These are phyloP conservation scores for Malthinus flaveolus DNA, from an alignment of 2,888 invertebrate species.

Conservation along the genomic window DNA sequence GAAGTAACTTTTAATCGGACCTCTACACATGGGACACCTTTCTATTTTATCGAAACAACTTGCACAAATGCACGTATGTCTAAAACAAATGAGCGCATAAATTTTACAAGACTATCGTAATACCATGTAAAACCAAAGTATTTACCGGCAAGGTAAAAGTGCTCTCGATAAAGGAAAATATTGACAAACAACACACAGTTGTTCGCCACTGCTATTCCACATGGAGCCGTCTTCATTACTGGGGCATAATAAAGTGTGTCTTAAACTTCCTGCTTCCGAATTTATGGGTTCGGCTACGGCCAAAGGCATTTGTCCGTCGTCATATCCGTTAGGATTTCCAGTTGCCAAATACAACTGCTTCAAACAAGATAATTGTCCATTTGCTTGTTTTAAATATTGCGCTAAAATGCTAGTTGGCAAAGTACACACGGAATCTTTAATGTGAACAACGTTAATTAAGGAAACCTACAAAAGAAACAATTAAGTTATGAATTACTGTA, in stretches of 20 bases:
- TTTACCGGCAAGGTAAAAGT: slow-evolving; percentile 72
- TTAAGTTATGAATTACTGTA: too few species aligned
- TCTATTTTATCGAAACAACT: slow-evolving; percentile 79
- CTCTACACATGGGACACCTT: slow-evolving; percentile 86
- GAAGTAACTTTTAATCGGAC: slow-evolving; percentile 81
- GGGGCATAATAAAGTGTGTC: slow-evolving; percentile 49
- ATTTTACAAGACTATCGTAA: not conserved
- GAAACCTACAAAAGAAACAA: slow-evolving; percentile 67
- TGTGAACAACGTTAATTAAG: slow-evolving; percentile 79
- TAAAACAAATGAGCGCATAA: slow-evolving; percentile 37
- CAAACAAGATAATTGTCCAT: slow-evolving; percentile 78
- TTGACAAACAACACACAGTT: slow-evolving; percentile 82
- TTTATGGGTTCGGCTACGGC: slow-evolving; percentile 61
- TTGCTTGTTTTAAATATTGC: slow-evolving; percentile 84
- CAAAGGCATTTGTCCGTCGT: slow-evolving; percentile 57
- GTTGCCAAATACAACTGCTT: slow-evolving; percentile 82
- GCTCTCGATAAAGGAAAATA: slow-evolving; percentile 76
- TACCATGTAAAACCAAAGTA: not conserved
- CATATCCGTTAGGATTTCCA: slow-evolving; percentile 64
- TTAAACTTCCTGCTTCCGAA: slow-evolving; percentile 50
- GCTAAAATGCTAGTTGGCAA: slow-evolving; percentile 80
- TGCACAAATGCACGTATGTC: slow-evolving; percentile 84
- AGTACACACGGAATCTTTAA: slow-evolving; percentile 78
- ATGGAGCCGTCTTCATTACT: slow-evolving; percentile 55
- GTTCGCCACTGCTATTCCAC: slow-evolving; percentile 62